A percentile compares a stretch with the other conserved stretches of the same genome.
These are phyloP conservation scores for Galago senegalensis DNA, from an alignment of 2,797 vertebrate genomes.

Conservation along the genomic window DNA sequence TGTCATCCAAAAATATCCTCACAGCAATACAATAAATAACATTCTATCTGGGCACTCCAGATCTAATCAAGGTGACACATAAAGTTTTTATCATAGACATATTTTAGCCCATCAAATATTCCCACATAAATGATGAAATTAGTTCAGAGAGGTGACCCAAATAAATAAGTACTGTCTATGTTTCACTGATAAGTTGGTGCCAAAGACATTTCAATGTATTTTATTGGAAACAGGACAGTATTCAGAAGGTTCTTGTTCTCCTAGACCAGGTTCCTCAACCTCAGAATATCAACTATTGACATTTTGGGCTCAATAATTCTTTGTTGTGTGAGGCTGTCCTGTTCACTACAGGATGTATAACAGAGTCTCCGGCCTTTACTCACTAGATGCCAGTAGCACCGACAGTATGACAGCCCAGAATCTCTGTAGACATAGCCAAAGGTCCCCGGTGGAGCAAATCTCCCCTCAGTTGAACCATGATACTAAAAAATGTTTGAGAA, in stretches of 20 bases:
- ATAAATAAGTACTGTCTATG: background rate
- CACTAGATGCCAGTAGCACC: background rate
- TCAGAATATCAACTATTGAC: background rate
- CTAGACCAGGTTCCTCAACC: background rate
- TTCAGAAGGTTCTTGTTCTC: background rate
- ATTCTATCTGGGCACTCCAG: background rate
- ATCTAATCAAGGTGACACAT: background rate
- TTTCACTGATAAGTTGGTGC: background rate
- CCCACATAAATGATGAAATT: background rate
- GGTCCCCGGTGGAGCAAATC: background rate
- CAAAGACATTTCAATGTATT: background rate
- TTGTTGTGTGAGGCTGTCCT: background rate
- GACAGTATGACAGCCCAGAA: background rate
- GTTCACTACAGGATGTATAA: background rate
- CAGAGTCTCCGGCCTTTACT: background rate
- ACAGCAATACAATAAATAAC: background rate
- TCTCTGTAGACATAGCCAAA: background rate
- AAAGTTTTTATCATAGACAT: background rate
- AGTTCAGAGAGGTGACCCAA: background rate
- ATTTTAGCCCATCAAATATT: background rate
- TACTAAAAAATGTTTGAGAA: background rate
- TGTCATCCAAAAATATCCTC: background rate
- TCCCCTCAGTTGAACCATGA: background rate
- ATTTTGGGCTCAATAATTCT: background rate
- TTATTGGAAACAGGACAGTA: background rate